These are phyloP conservation scores for Archaeoteleia sp. DNA, from an alignment of 2,888 invertebrate genomes.

Conservation along the genomic window DNA sequence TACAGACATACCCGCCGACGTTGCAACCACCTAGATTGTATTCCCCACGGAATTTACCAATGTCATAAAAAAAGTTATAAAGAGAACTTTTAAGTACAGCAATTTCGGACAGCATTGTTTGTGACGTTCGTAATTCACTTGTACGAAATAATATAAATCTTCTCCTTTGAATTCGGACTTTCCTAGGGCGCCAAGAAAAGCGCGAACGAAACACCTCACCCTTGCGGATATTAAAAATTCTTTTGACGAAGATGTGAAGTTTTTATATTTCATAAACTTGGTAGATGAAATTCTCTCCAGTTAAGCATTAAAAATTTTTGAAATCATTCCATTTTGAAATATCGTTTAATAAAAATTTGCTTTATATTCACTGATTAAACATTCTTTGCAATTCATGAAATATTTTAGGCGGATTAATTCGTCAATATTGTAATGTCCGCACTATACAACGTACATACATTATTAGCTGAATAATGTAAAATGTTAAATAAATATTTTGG, in stretches of 20 bases:
- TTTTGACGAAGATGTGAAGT: background rate
- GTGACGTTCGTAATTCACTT: constrained; percentile 55
- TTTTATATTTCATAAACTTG: background rate
- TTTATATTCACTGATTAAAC: no score
- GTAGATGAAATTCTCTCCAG: background rate
- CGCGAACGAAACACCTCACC: background rate
- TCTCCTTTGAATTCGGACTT: background rate
- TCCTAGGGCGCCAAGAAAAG: background rate
- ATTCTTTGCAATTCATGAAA: no score
- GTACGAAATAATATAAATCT: constrained; percentile 48
- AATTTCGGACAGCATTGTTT: constrained; percentile 51
- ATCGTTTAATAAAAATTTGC: background rate
- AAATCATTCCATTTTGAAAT: background rate
- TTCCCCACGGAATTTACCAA: constrained; percentile 52
- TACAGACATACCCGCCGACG: constrained; percentile 26
- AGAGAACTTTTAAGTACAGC: constrained; percentile 54
- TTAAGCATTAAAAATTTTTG: background rate
- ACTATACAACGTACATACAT: no score
- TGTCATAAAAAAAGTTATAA: constrained; percentile 56
- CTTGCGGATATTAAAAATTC: background rate
- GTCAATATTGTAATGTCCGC: no score
- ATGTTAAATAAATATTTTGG: no score
- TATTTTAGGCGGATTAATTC: no score
- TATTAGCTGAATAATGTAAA: no score
- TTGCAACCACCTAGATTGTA: constrained; percentile 13